Evolutionary conservation across 2,113 vertebrate species (phyloP), one percentile per base, ranked within the genome.

Genomic region (Pangasianodon gigas): DNA sequence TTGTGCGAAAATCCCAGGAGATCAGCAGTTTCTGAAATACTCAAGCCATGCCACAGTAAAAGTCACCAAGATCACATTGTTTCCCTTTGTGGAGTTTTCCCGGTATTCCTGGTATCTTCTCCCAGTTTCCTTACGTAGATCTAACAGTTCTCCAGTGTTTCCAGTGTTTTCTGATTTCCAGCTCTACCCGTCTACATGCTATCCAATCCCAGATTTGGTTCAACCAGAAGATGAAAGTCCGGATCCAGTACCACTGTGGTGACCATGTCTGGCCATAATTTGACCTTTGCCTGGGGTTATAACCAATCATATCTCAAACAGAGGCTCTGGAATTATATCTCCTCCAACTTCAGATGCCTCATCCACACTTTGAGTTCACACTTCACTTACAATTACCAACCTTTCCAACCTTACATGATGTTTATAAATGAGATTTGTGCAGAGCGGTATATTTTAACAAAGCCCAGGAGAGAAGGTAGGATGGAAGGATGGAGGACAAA

Each of bases 381-480:
- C 37, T 37, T 37, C 37, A 37, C 37, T 37, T 37, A 37, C 77
- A 77, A 24, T 46, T 44, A 46, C 18, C 21, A 77, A 51, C 41
- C 74, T 46, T 69, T 69, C 29, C 26, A 37, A 37, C 37, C 37
- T 37, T 8, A 71, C 13, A 1, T 77, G 79, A 81, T 32, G 11
- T n/a, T 54, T 29, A 81, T 16, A 8, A 14, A 81, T 81, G 6
- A 21, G 10, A 21, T 13, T 18, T 32, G 52, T 37, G 32, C 24
- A 4, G 1, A 2, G 7, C 4, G 8, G 8, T 37, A 21, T 41
- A 4, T 41, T 58, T 83, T 24, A 52, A 11, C n/a, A 51, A 88
- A 69, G 10, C 44, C 46, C 77, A 74, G 81, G 56, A 91, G 91
- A 89, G 79, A 9, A 65, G 69, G 71, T 69, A 84, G 74, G 88